phyloP scores from a whole-genome alignment of 2,797 vertebrate species.

The Adelosebastes latens region DNA sequence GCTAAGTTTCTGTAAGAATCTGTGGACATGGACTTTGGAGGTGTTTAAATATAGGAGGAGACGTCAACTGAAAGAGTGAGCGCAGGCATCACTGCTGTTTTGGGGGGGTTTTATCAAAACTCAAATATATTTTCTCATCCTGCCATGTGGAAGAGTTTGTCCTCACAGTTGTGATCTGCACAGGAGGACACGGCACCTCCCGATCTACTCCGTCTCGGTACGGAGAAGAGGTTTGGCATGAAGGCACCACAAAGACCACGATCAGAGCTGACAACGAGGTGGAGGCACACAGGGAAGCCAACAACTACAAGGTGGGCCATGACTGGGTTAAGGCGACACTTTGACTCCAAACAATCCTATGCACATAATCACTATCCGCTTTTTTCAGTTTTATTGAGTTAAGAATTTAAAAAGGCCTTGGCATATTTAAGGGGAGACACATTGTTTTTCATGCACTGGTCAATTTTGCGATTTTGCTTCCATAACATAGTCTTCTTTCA shows the following conservation, averaged over 20 bases:
- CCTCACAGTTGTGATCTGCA: background rate
- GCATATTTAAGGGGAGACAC: background rate
- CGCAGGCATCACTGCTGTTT: background rate
- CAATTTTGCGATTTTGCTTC: too few relatives aligned
- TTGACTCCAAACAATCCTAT: background rate
- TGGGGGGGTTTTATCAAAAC: too few relatives aligned
- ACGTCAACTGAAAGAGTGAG: background rate
- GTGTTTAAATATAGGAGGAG: background rate
- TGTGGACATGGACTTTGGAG: background rate
- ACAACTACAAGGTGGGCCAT: constrained; percentile 87
- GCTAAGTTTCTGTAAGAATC: background rate
- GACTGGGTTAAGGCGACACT: background rate
- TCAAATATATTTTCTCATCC: background rate
- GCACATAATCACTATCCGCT: accelerated
- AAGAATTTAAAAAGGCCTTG: background rate
- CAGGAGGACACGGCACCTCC: constrained; percentile 50
- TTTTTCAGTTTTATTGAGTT: background rate
- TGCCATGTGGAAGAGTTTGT: background rate
- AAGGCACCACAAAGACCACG: constrained; percentile 84
- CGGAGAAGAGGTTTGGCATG: constrained; percentile 83
- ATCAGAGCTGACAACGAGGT: constrained; percentile 87
- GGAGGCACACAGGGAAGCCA: constrained; percentile 88
- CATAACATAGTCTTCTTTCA: too few relatives aligned
- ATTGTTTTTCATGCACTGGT: too few relatives aligned
- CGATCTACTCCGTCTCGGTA: constrained; percentile 58